Evolutionary conservation across 2,888 invertebrate genomes (phyloP), one percentile per base, ranked within the genome.

Genomic region (Lordiphosa andalusiaca): DNA sequence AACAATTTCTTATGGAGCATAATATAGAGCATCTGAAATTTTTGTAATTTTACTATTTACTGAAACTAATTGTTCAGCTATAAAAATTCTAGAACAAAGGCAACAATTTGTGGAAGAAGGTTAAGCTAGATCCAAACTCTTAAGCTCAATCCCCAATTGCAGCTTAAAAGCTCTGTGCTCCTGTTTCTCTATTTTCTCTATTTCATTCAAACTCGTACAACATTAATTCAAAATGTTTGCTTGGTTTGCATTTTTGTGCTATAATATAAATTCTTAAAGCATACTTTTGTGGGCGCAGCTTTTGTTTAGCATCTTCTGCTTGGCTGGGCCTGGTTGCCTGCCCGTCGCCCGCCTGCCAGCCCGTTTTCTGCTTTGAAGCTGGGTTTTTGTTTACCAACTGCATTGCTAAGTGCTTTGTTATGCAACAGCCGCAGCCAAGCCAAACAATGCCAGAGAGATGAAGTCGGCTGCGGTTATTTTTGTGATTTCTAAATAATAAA

Each of bases 371-470:
- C 53, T 67, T 50, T 70, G 54, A 52, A 53, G 49, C 42, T 44
- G 30, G 46, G 51, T 25, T 62, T 67, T 83, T 81, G 84, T 83
- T 80, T 76, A 58, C 57, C 59, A 78, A 65, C 67, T 78, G 84
- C 84, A 77, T 68, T 68, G 74, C 53, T 50, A 54, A 67, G 77
- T 64, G 63, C 73, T 73, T 77, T 75, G 62, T 77, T 75, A 56
- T 67, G 53, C 51, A 54, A 25, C 53, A 38, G 65, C 51, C 50
- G 42, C 52, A 52, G 33, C 53, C 50, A 49, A 25, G 21, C 47
- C 53, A 35, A 53, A 65, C 59, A 65, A 64, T 51, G 66, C 56
- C 56, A 25, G 38, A 25, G 35, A 48, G 51, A 64, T 41, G 57
- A 42, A 52, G 52, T 58, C 58, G 58, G 42, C 49, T 55, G 55